Evolutionary conservation across 2,113 vertebrate species (phyloP).

Genomic region (Euleptes europaea): DNA sequence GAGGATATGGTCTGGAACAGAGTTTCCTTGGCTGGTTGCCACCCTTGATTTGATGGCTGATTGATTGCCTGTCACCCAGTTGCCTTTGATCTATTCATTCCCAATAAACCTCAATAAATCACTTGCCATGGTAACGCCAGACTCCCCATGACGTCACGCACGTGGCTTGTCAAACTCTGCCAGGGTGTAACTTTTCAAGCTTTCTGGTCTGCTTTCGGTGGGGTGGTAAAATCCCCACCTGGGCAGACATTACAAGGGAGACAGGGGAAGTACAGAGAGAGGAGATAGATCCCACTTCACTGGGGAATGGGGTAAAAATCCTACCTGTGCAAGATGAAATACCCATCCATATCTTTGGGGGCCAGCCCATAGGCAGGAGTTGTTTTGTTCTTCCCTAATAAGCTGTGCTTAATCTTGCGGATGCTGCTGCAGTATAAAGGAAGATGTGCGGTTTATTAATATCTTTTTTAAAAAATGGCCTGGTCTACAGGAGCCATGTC

Average conservation of each 20-base stretch:
- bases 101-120: constrained; percentile 99
- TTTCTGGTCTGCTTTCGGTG: constrained; percentile 43
- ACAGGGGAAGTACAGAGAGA: background rate
- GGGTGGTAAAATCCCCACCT: constrained; percentile 42
- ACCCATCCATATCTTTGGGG: rapidly evolving
- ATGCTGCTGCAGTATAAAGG: background rate
- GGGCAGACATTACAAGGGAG: constrained; percentile 34
- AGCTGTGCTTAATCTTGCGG: rapidly evolving
- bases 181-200: constrained; percentile 68
- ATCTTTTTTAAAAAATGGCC: rapidly evolving
- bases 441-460: background rate
- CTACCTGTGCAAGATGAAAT: background rate
- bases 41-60: constrained; percentile 98
- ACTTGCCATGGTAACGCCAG: constrained; percentile 83
- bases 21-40: constrained; percentile 91
- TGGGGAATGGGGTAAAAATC: background rate
- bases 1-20: constrained; percentile 80
- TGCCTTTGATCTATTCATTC: constrained; percentile 99
- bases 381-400: background rate
- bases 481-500: background rate
- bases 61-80: constrained; percentile 92
- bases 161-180: constrained; percentile 80
- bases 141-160: constrained; percentile 86
- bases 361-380: rapidly evolving
- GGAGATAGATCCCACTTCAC: rapidly evolving